A percentile compares a stretch with the other conserved stretches of the same genome.
Conservation (phyloP, 1,140 invertebrate species). For the Drosophila tsacasi region DNA sequence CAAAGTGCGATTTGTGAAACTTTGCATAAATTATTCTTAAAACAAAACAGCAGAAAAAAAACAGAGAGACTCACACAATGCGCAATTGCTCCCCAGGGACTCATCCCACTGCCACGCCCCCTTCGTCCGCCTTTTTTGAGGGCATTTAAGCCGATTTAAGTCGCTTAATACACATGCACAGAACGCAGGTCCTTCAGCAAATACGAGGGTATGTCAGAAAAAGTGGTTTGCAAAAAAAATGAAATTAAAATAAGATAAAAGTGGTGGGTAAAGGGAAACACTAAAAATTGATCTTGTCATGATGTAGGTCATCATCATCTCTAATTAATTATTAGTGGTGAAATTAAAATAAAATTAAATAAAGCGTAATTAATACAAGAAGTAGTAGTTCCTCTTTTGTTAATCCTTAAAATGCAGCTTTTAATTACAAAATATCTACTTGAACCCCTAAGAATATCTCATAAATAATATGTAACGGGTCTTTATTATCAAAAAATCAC, state of each 20-base stretch:
- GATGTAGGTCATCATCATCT: too few species aligned
- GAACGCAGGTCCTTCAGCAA: constrained; percentile 10
- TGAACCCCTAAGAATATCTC: background rate
- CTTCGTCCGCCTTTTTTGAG: background rate
- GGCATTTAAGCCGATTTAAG: constrained; percentile 72
- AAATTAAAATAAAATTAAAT: background rate
- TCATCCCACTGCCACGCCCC: constrained; percentile 14
- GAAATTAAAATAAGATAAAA: too few species aligned
- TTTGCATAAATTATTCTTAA: constrained; percentile 76
- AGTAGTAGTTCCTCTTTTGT: background rate
- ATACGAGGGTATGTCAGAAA: constrained; percentile 15
- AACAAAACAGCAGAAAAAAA: constrained; percentile 41
- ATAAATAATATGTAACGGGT: background rate
- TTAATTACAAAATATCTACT: background rate
- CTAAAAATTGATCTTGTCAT: too few species aligned
- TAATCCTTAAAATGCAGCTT: background rate
- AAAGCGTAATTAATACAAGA: background rate
- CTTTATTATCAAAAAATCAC: background rate
- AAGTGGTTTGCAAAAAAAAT: background rate
- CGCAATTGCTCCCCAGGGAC: constrained; percentile 31
- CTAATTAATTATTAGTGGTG: background rate
- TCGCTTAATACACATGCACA: constrained; percentile 50
- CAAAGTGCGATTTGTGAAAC: constrained; percentile 62
- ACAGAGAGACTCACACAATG: constrained; percentile 34
- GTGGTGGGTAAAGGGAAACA: too few species aligned